phyloP scores from a whole-genome alignment of 2,113 vertebrate species.

The Sapayoa aenigma region DNA sequence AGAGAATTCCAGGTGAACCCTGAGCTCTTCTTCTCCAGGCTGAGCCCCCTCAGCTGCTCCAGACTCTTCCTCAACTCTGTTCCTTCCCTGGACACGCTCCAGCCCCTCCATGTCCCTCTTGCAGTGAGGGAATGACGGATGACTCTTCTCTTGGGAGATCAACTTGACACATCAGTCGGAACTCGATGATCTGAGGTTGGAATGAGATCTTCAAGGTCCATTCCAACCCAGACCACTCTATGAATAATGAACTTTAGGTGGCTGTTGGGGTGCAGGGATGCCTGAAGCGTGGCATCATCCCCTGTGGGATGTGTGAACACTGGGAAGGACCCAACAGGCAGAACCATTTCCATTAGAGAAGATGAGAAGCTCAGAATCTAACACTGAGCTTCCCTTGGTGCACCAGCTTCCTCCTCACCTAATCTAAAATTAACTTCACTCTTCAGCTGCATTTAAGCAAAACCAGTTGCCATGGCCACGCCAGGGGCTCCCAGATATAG shows the following conservation, averaged over 20 bases:
- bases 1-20: not conserved
- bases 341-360: not conserved
- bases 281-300: not conserved
- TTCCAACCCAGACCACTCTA: not conserved
- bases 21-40: not conserved
- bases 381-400: slow-evolving; percentile 12
- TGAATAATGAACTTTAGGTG: accelerated
- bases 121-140: not conserved
- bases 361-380: not conserved
- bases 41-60: not conserved
- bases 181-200: not conserved
- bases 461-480: slow-evolving; percentile 72
- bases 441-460: slow-evolving; percentile 61
- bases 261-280: not conserved
- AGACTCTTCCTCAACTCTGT: not conserved
- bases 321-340: not conserved
- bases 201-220: not conserved
- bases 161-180: not conserved
- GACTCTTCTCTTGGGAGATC: not conserved
- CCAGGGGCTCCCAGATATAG: slow-evolving; percentile 46
- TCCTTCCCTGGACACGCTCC: not conserved
- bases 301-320: not conserved
- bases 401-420: slow-evolving; percentile 56
- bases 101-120: not conserved
- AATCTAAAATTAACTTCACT: slow-evolving; percentile 69